A percentile compares a stretch with the other conserved stretches of the same genome.
Conservation (phyloP, 1,140 invertebrate genomes). For the Philotrypesis tridentata region DNA sequence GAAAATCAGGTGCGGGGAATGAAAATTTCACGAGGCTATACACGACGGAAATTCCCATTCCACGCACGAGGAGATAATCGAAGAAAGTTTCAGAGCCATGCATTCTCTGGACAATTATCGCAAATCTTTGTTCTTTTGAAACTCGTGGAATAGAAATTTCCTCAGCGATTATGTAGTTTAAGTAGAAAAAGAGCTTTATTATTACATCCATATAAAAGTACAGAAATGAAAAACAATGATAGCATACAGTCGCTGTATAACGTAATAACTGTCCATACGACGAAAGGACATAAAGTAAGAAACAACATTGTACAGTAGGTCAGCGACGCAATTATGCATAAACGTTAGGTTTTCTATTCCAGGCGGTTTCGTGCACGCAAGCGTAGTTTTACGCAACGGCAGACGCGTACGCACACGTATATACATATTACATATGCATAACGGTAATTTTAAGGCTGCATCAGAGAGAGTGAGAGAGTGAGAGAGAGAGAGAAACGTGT, state of each 20-base stretch:
- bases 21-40: slow-evolving; percentile 62
- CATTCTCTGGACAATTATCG: slow-evolving; percentile 23
- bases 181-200: slow-evolving; percentile 55
- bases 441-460: slow-evolving; percentile 1
- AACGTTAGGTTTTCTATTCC: slow-evolving; percentile 27
- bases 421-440: background rate
- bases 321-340: too few species aligned
- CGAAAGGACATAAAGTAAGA: too few species aligned
- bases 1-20: slow-evolving; percentile 50
- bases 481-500: too few species aligned
- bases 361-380: background rate
- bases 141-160: slow-evolving; percentile 73
- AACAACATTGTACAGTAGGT: too few species aligned
- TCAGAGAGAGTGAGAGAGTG: too few species aligned
- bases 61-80: slow-evolving; percentile 52
- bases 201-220: slow-evolving; percentile 38
- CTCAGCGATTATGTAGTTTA: slow-evolving; percentile 13
- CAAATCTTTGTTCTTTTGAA: slow-evolving; percentile 34
- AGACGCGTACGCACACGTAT: background rate
- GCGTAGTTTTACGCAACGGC: background rate
- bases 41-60: slow-evolving; percentile 71
- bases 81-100: slow-evolving; percentile 3
- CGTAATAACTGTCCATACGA: too few species aligned
- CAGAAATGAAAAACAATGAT: slow-evolving; percentile 38
- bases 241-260: too few species aligned